These are phyloP conservation scores for Pararge aegeria DNA, from an alignment of 1,140 invertebrate species.

Conservation along the genomic window DNA sequence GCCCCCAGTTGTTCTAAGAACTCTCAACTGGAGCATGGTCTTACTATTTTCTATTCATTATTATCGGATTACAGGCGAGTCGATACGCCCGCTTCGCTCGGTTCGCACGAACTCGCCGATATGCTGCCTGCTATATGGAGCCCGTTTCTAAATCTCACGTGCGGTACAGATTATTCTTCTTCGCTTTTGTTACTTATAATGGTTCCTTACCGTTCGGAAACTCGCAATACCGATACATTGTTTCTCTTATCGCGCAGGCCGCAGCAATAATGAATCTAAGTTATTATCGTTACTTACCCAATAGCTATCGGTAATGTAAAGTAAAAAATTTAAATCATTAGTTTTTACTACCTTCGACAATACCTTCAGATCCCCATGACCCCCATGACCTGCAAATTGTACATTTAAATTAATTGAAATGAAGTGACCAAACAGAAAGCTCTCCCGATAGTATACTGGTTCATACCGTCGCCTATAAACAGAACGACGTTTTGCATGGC, in stretches of 20 bases:
- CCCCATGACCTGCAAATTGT: no score
- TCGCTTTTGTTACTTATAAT: slow-evolving; percentile 31
- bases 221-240: slow-evolving; percentile 18
- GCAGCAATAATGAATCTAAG: slow-evolving; percentile 8
- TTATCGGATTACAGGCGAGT: slow-evolving; percentile 67
- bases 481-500: no score
- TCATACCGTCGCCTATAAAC: no score
- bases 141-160: slow-evolving; percentile 41
- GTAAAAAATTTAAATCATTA: slow-evolving; percentile 1
- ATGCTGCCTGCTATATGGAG: slow-evolving; percentile 46
- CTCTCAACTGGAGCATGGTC: slow-evolving; percentile 58
- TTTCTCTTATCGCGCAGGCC: slow-evolving; percentile 17
- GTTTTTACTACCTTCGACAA: neutral
- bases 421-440: no score
- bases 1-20: slow-evolving; percentile 54
- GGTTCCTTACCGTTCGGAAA: slow-evolving; percentile 12
- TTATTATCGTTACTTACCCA: slow-evolving; percentile 3
- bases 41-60: slow-evolving; percentile 74
- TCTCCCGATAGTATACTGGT: no score
- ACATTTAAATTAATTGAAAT: no score
- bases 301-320: neutral
- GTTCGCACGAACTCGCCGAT: slow-evolving; percentile 67
- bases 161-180: slow-evolving; percentile 33
- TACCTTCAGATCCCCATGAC: slow-evolving; percentile 8
- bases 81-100: slow-evolving; percentile 51